Evolutionary conservation across 2,797 vertebrate species (phyloP), one percentile per base, ranked within the genome.

Genomic region (Hippocampus kuda): DNA sequence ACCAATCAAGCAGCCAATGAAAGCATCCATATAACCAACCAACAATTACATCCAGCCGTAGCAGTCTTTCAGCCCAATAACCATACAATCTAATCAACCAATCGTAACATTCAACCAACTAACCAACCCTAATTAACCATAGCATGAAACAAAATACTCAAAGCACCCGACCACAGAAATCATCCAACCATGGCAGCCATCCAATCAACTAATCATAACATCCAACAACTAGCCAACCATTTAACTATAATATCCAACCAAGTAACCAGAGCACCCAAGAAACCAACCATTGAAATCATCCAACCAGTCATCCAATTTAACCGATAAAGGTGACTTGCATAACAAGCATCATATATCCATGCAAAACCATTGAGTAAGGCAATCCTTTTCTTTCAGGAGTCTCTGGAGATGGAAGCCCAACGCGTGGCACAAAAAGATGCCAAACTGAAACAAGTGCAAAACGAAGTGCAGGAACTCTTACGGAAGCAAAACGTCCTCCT

Each of bases 401-500:
- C 88, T 38, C 72, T 94, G 15, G 68, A 78, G 67, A 81, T 74
- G 64, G 83, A 92, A 73, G 73, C 92, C 81, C 84, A 92, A 30
- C 72, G 91, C 0, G 81, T 92, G 75, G 84, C 83, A 78, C 88
- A 90, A 77, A 94, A 90, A 79, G 85, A 93, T 67, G 67, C 72
- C 66, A 91, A 94, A 70, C 62, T 94, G 49, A 90, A 85, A 76
- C 70, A 72, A 42, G 61, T 91, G n/a, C 85, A 90, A 67, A 85
- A 85, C 73, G 85, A 92, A 78, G 70, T 90, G 59, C 83, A 92
- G 48, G 79, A 75, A 73, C 80, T 93, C 72, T 70, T 87, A 62
- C 86, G 89, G 69, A 88, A 93, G 77, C 90, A 85, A 18, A 78
- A 26, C 13, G 16, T 48, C 63, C 44, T 46, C n/a, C 49, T 89